Base-by-base conservation (phyloP, 1,140 invertebrate species). In the Hylaeus anthracinus region DNA sequence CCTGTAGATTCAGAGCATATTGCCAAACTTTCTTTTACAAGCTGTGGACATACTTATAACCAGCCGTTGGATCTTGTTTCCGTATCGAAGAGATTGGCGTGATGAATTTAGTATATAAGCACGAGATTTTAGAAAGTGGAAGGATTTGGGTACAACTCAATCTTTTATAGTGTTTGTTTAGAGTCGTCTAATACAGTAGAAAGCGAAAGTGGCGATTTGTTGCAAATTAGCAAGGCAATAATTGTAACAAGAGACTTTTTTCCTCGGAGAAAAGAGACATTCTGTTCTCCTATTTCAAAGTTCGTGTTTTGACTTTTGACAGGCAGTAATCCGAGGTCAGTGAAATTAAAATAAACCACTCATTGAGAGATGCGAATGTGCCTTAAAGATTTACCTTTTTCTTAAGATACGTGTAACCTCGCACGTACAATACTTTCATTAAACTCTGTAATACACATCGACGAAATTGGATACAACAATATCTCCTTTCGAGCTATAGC, bases 291-390 rank as follows among this genome's bases (percentile, higher is more conserved):
- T 43, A 15, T 53, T 39, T 61, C 43, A 3, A 45, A 3, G 37
- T 12, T 15, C 45, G 45, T 48, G 51, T 51, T 5, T 14, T 5
- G 1, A 56, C 15, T 58, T 51, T 56, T 41, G 14, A 26, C n/a
- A 41, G 53, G n/a, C 14, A 15, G 1, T 5, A 10, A 56, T 53
- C 39, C 60, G 48, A 43, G 70, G 51, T 26, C 69, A n/a, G 60
- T n/a, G 76, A 78, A 79, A 72, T 79, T 55, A 72, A 79, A 51
- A 43, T 63, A 48, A 58, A 56, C 70, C 41, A 41, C 12, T 60
- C 41, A 65, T 15, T 4, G 53, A 15, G 14, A 9, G 26, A 15
- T 43, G 39, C 4, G 51, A 65, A 15, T 51, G 76, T 61, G 53
- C 8, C 15, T 26, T 14, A n/a, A 66, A 12, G 12, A 6, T 72